Evolutionary conservation across 23 tunicate genomes (phyloP), one percentile per base, ranked within the genome.

Genomic region (Pegea sp.): DNA sequence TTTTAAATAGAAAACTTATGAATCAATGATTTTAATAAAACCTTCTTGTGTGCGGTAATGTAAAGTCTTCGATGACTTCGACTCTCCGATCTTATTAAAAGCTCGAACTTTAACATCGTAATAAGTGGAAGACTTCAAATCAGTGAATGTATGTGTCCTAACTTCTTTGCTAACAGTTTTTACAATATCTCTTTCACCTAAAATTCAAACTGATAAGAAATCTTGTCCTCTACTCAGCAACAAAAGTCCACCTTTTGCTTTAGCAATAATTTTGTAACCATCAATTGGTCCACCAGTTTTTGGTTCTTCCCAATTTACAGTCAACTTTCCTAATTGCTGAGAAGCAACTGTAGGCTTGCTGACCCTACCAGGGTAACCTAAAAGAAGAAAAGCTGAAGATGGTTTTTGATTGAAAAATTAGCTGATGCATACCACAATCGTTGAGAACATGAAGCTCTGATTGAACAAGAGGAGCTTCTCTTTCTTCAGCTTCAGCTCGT

Each of bases 281-380:
- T 72, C 60, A 34, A 91, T 86, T 29, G 93, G 93, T 2, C 93
- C 93, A 27, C 99, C 99, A 13, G 59, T 33, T 20, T 64, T 60
- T 5, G 99, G 93, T 5, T 64, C 44, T 60, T 69, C 93, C 99
- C 99, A 91, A 2, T 66, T 53, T 31, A 79, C 81, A 4, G 70
- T 71, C 18, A 67, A 69, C 38, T 91, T 93, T 33, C 59, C 32
- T 24, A 86, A 76, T 23, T 59, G 68, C 28, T 59, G 23, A 3
- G 84, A 61, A n/a, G 76, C 59, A 29, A 65, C 76, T 34, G 75
- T 52, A 5, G 91, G 90, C 23, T 61, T 68, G 5, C 79, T 59
- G 4, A 78, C 90, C 20, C 90, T 61, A 22, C 93, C 93, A 22
- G 99, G 99, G 44, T 73, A 77, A 30, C 99, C 93, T 38, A 38